These are phyloP conservation scores for Holocentrus rufus DNA, from an alignment of 2,797 vertebrate species.

Conservation along the genomic window DNA sequence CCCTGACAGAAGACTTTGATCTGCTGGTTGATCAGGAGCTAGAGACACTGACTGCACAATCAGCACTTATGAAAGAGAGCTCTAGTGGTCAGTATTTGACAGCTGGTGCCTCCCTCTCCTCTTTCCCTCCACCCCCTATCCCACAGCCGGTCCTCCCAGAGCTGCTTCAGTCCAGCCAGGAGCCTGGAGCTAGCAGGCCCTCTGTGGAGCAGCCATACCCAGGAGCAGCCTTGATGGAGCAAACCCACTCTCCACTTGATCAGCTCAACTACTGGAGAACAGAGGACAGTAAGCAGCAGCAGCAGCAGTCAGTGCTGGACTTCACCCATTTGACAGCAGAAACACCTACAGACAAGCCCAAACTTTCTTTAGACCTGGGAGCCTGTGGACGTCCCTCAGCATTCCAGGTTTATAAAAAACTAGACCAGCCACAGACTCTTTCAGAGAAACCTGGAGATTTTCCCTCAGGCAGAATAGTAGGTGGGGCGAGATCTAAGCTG, in stretches of 20 bases:
- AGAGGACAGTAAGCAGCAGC: neutral
- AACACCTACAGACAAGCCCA: conserved; percentile 38
- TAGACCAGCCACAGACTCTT: conserved; percentile 27
- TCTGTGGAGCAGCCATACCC: conserved; percentile 52
- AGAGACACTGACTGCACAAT: conserved; percentile 69
- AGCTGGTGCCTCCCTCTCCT: conserved; percentile 27
- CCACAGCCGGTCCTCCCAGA: conserved; percentile 65
- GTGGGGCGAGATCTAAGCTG: conserved; percentile 62
- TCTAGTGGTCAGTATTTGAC: conserved; percentile 29
- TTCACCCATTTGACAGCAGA: conserved; percentile 72
- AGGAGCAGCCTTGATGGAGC: conserved; percentile 12
- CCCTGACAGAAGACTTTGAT: conserved; percentile 85
- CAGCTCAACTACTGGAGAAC: conserved; percentile 64
- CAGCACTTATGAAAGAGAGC: conserved; percentile 22
- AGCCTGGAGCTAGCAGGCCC: conserved; percentile 34
- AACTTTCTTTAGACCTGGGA: conserved; percentile 64
- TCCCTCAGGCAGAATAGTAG: conserved; percentile 12
- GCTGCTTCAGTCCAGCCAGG: conserved; percentile 72
- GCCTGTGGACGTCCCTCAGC: conserved; percentile 75
- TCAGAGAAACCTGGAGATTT: conserved; percentile 13
- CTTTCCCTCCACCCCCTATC: conserved; percentile 46
- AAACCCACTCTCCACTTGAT: conserved; percentile 57
- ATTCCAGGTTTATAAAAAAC: conserved; percentile 81
- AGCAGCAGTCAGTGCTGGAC: conserved; percentile 60
- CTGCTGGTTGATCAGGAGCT: conserved; percentile 86